Base-by-base conservation (phyloP, 2,113 vertebrate genomes). In the Proteles cristata region DNA sequence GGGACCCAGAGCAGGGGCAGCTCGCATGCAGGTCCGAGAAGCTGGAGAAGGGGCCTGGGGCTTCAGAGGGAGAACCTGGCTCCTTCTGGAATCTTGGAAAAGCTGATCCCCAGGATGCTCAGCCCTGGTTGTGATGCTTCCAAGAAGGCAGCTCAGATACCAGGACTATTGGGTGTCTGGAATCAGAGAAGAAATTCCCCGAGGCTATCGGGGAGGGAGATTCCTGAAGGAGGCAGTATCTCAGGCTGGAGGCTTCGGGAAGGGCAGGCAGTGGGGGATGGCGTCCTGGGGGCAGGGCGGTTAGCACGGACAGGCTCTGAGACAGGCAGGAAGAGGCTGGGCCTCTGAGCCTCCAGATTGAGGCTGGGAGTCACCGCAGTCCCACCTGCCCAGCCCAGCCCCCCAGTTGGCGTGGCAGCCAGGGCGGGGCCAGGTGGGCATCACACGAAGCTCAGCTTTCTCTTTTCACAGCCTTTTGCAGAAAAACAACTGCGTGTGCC, bases 231-330 rank as follows among this genome's bases (percentile, higher is more conserved):
- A 19, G 74, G 93, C 39, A 1, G 1, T 0, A 4, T 43, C 84
- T 84, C 48, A 83, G 61, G 48, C 25, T 23, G 19, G 69, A 5
- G 28, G 82, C 15, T 8, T 1, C 1, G 82, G 80, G 63, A 48
- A 35, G n/a, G n/a, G n/a, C 17, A 33, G 39, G n/a, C 61, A 26
- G 0, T 5, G 3, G 11, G 73, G 81, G 11, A 65, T 25, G 55
- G 82, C 50, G 43, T 45, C 85, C 63, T 6, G 16, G 63, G 65
- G 80, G 85, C 68, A 77, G 39, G 94, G 85, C 82, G 73, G 0
- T 79, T 97, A 97, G 98, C 97, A 97, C 98, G 96, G 82, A 85
- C 96, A 97, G 96, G 92, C 85, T 96, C 88, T 93, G 63, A 10
- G 23, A 88, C 93, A 96, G 80, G 88, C 19, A 23, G 83, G 74